phyloP scores from a whole-genome alignment of 1,140 invertebrate genomes.

The Eriosoma lanigerum region DNA sequence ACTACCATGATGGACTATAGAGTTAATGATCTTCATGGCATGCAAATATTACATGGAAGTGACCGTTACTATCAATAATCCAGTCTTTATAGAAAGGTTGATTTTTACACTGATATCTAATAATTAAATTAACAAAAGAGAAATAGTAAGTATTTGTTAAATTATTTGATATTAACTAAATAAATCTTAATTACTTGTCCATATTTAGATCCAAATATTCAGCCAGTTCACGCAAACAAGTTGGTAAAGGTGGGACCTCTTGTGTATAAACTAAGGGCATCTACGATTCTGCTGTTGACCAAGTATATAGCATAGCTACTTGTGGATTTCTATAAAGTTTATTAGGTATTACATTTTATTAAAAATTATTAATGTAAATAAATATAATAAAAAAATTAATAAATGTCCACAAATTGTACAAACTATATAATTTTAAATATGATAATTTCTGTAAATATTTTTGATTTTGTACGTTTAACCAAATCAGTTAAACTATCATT shows the following conservation, averaged over 20 bases:
- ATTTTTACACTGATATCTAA: not conserved
- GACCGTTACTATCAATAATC: not conserved
- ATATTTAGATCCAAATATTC: not conserved
- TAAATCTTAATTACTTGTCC: not conserved
- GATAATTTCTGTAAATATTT: too few species aligned
- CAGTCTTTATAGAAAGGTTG: not conserved
- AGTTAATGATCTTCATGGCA: not conserved
- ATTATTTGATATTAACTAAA: not conserved
- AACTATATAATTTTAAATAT: too few species aligned
- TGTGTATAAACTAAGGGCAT: not conserved
- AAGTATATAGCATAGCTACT: not conserved
- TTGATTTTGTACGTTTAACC: too few species aligned
- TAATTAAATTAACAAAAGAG: not conserved
- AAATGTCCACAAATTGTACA: too few species aligned
- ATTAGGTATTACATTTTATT: not conserved
- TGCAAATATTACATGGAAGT: not conserved
- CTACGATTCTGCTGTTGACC: not conserved
- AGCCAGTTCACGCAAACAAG: not conserved
- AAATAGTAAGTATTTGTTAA: not conserved
- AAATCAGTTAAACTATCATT: too few species aligned
- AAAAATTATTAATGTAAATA: too few species aligned
- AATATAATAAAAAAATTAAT: too few species aligned
- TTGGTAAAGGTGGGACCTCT: not conserved
- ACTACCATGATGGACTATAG: not conserved
- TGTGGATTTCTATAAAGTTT: not conserved